phyloP scores from a whole-genome alignment of 2,113 vertebrate species.

The Hiodon tergisus region DNA sequence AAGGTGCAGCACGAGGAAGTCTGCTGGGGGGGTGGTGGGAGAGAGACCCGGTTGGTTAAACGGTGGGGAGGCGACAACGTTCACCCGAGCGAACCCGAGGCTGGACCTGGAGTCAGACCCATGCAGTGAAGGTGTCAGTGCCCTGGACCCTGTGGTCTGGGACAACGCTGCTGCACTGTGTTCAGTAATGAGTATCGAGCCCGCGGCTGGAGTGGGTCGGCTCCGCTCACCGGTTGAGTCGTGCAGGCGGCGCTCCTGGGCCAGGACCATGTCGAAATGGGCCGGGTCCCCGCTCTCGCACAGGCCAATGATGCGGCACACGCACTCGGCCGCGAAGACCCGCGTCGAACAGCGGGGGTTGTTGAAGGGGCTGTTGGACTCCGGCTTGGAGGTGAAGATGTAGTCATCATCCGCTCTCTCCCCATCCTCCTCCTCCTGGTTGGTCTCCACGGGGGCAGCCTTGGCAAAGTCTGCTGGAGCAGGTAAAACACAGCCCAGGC shows the following conservation, averaged over 20 bases:
- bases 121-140: too few species aligned
- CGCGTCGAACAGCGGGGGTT: slow-evolving; percentile 85
- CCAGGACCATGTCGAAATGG: slow-evolving; percentile 79
- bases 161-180: too few species aligned
- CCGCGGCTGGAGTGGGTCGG: background rate
- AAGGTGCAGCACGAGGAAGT: slow-evolving; percentile 86
- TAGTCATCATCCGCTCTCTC: slow-evolving; percentile 70
- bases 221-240: slow-evolving; percentile 71
- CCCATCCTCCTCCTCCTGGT: slow-evolving; percentile 73
- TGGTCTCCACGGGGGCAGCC: slow-evolving; percentile 60
- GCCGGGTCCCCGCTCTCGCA: slow-evolving; percentile 68
- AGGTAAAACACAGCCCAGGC: background rate
- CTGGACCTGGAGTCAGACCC: too few species aligned
- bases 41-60: background rate
- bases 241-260: slow-evolving; percentile 75
- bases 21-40: slow-evolving; percentile 51
- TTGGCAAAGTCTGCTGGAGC: slow-evolving; percentile 56
- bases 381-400: slow-evolving; percentile 62
- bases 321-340: slow-evolving; percentile 81
- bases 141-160: too few species aligned
- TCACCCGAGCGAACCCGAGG: background rate
- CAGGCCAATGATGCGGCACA: slow-evolving; percentile 78
- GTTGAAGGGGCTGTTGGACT: slow-evolving; percentile 67
- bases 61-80: background rate
- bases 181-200: background rate